Evolutionary conservation across 2,113 vertebrate genomes (phyloP).

Genomic region (Kobus ellipsiprymnus): DNA sequence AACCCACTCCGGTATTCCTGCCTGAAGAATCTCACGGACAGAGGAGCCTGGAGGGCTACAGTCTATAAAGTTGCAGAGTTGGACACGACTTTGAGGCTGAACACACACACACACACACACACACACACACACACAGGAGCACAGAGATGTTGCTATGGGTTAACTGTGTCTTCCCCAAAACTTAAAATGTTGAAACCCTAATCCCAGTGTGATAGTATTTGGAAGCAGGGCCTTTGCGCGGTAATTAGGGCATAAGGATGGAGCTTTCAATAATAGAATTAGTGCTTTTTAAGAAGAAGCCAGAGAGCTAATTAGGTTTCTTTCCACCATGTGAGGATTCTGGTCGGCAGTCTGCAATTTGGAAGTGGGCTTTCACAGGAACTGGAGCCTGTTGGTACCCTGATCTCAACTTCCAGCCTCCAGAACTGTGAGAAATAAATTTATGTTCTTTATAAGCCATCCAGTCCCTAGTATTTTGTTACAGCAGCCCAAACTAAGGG

Average conservation of each 20-base stretch:
- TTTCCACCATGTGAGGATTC: not conserved
- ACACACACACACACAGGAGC: not conserved
- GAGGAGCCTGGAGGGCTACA: not conserved
- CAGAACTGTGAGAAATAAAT: not conserved
- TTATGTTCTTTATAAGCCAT: not conserved
- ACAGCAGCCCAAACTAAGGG: not conserved
- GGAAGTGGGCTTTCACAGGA: not conserved
- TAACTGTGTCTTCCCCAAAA: not conserved
- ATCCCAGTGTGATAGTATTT: not conserved
- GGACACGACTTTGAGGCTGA: not conserved
- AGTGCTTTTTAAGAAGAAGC: not conserved
- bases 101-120: not conserved
- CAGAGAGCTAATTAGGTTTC: not conserved
- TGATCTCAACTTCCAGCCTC: not conserved
- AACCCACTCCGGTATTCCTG: not conserved
- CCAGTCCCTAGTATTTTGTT: not conserved
- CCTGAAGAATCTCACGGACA: not conserved
- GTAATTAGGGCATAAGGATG: not conserved
- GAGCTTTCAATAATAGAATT: not conserved
- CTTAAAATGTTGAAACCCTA: not conserved
- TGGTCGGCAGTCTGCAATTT: not conserved
- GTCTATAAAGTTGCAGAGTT: not conserved
- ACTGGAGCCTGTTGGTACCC: not conserved
- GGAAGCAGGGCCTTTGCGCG: not conserved
- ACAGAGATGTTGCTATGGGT: not conserved